phyloP scores from a whole-genome alignment of 2,888 invertebrate species.

The Protodeltote pygarga region DNA sequence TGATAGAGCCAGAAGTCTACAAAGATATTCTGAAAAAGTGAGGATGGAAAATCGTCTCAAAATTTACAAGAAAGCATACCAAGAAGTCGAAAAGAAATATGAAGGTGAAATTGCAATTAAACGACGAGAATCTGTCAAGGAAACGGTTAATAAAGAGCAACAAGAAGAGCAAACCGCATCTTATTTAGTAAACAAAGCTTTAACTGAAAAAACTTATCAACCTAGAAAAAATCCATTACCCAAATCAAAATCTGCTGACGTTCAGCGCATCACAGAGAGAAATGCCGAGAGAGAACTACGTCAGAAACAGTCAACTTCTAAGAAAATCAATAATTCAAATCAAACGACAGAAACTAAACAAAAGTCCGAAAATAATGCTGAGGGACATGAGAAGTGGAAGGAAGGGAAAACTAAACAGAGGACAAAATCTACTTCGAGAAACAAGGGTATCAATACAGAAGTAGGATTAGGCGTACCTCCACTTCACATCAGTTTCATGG shows the following conservation, averaged over 20 bases:
- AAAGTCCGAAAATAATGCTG: slow-evolving; percentile 27
- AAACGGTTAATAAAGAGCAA: slow-evolving; percentile 28
- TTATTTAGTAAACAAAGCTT: slow-evolving; percentile 72
- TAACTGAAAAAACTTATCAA: slow-evolving; percentile 54
- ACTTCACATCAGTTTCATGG: slow-evolving; percentile 75
- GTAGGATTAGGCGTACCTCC: slow-evolving; percentile 55
- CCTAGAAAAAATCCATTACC: slow-evolving; percentile 49
- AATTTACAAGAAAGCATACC: slow-evolving; percentile 74
- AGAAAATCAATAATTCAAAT: slow-evolving; percentile 12
- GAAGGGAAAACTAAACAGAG: slow-evolving; percentile 33
- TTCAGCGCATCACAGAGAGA: slow-evolving; percentile 46
- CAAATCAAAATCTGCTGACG: slow-evolving; percentile 65
- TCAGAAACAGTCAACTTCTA: slow-evolving; percentile 32
- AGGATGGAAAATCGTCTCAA: slow-evolving; percentile 79
- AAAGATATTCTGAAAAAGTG: slow-evolving; percentile 81
- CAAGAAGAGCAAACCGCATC: slow-evolving; percentile 54
- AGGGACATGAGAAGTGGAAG: slow-evolving; percentile 15
- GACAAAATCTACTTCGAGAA: slow-evolving; percentile 57
- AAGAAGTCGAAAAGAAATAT: slow-evolving; percentile 63
- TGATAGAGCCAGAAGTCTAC: slow-evolving; percentile 80
- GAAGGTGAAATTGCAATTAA: slow-evolving; percentile 51
- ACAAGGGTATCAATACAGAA: slow-evolving; percentile 60
- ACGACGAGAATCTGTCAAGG: slow-evolving; percentile 44
- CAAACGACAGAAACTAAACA: slow-evolving; percentile 27
- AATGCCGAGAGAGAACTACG: slow-evolving; percentile 27